phyloP scores from a whole-genome alignment of 1,140 invertebrate genomes.

The Drosophila athabasca region DNA sequence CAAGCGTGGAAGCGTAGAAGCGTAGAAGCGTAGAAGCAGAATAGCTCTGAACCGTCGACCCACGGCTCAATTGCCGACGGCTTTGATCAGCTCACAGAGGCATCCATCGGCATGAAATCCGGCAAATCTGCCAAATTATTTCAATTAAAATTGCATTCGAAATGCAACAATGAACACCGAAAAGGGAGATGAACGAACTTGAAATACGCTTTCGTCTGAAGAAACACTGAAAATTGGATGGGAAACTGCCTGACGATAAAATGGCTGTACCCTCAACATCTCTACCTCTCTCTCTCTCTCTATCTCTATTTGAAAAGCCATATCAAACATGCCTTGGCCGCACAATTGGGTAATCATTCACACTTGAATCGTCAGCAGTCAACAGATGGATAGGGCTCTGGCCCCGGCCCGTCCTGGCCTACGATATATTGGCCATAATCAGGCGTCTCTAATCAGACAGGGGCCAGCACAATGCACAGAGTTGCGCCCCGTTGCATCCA shows the following conservation, averaged over 20 bases:
- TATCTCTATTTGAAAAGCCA: not conserved
- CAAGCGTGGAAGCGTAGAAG: conserved; percentile 45
- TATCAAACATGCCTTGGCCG: conserved; percentile 27
- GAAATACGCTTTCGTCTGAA: conserved; percentile 19
- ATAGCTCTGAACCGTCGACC: conserved; percentile 39
- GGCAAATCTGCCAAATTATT: conserved; percentile 58
- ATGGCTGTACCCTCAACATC: not conserved
- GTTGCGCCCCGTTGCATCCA: conserved; percentile 35
- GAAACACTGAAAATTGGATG: not conserved
- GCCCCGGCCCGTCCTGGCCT: conserved; percentile 5
- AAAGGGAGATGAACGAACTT: not conserved
- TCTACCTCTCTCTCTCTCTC: not conserved
- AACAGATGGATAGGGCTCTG: conserved; percentile 23
- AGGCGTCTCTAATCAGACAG: conserved; percentile 70
- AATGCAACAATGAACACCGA: conserved; percentile 35
- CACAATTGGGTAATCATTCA: conserved; percentile 65
- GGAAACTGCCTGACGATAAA: not conserved
- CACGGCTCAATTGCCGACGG: conserved; percentile 58
- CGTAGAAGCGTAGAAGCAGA: conserved; percentile 44
- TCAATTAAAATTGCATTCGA: conserved; percentile 75
- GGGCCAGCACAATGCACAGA: conserved; percentile 36
- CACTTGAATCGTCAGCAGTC: conserved; percentile 56
- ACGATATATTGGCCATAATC: conserved; percentile 61
- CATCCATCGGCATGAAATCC: conserved; percentile 47
- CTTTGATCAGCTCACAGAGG: conserved; percentile 31